A percentile compares a stretch with the other conserved stretches of the same genome.
These are phyloP conservation scores for Gadopsis bispinosus DNA, from an alignment of 2,797 vertebrate species.

Conservation along the genomic window DNA sequence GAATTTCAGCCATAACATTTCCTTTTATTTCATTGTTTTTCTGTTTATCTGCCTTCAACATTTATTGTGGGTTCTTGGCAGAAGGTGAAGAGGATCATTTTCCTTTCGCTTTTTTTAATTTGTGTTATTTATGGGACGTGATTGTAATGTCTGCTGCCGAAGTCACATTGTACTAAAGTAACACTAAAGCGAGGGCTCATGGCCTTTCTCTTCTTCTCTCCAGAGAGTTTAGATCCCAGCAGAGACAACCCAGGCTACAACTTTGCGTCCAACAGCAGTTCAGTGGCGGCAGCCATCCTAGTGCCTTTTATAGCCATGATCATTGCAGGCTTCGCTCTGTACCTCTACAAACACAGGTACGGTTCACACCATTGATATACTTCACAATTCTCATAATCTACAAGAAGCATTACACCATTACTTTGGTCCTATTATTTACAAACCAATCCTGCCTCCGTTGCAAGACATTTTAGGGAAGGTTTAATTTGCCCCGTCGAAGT, in stretches of 20 bases:
- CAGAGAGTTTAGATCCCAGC: slow-evolving; percentile 87
- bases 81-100: slow-evolving; percentile 8
- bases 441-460: not conserved
- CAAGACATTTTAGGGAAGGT: not conserved
- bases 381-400: not conserved
- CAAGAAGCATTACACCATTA: not conserved
- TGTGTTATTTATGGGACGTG: slow-evolving; percentile 5
- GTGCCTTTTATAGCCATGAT: slow-evolving; percentile 99
- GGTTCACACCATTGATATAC: not conserved
- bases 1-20: slow-evolving; percentile 17
- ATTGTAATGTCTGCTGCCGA: not conserved
- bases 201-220: slow-evolving; percentile 25
- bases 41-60: slow-evolving; percentile 17
- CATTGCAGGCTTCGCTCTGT: slow-evolving; percentile 98
- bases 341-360: slow-evolving; percentile 99
- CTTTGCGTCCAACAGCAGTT: slow-evolving; percentile 98
- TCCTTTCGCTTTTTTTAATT: not conserved
- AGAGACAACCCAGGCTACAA: slow-evolving; percentile 90
- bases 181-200: slow-evolving; percentile 7
- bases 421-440: not conserved
- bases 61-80: not conserved
- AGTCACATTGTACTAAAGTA: not conserved
- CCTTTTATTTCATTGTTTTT: slow-evolving; percentile 9
- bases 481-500: not conserved
- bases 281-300: slow-evolving; percentile 97